phyloP scores from a whole-genome alignment of 2,113 vertebrate species.

The Pogona vitticeps region DNA sequence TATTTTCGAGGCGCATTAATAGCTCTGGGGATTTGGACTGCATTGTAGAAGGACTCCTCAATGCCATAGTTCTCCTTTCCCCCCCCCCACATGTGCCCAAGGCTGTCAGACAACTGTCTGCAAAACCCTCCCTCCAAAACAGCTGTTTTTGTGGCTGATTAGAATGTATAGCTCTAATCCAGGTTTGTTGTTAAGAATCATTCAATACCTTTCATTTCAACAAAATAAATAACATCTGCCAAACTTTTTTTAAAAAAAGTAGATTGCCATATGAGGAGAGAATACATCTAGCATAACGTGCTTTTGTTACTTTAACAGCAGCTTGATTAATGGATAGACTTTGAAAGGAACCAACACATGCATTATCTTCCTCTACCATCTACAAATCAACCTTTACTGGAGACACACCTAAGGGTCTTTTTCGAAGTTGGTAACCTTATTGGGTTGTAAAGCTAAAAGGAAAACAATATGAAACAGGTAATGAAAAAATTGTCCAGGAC shows the following conservation, averaged over 20 bases:
- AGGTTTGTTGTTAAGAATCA: neutral
- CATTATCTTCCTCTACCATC: neutral
- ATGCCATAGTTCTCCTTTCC: neutral
- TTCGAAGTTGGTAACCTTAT: neutral
- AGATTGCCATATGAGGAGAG: neutral
- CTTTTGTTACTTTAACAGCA: neutral
- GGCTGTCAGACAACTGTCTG: neutral
- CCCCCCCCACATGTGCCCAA: neutral
- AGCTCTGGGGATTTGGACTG: neutral
- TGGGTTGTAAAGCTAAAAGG: neutral
- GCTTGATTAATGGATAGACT: neutral
- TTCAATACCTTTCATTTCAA: neutral
- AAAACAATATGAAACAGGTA: neutral
- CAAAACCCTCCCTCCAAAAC: neutral
- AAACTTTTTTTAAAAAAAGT: neutral
- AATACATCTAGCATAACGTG: neutral
- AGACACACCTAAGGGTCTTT: too few relatives aligned
- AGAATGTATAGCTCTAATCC: neutral
- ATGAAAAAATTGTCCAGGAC: neutral
- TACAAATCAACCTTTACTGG: neutral
- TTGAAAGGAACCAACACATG: neutral
- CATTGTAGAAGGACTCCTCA: neutral
- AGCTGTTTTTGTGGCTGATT: neutral
- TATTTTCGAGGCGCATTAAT: slow-evolving; percentile 1
- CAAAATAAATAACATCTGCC: neutral